phyloP scores from a whole-genome alignment of 2,113 vertebrate genomes.

The Ciconia stormi region DNA sequence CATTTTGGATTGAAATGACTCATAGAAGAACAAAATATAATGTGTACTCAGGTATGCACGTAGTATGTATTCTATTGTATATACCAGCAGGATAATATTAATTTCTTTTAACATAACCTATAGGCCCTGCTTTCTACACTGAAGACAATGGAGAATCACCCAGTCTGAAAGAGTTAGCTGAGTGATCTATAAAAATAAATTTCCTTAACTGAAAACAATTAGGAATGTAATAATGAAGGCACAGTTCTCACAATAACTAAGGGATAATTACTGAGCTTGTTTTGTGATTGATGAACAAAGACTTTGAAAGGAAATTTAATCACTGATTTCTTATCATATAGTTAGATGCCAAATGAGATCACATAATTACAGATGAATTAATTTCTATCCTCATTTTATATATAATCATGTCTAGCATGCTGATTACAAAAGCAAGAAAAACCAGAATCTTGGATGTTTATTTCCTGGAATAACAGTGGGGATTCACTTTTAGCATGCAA shows the following conservation, averaged over 20 bases:
- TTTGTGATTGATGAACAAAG: constrained; percentile 64
- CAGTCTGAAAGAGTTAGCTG: not conserved
- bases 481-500: not conserved
- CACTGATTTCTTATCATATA: constrained; percentile 62
- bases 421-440: constrained; percentile 21
- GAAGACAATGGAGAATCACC: not conserved
- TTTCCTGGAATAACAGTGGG: not conserved
- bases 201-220: constrained; percentile 52
- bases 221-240: constrained; percentile 38
- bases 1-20: not conserved
- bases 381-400: constrained; percentile 52
- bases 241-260: constrained; percentile 45
- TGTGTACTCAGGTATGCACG: not conserved
- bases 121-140: not conserved
- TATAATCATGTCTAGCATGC: constrained; percentile 30
- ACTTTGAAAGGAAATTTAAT: constrained; percentile 69
- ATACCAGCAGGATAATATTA: not conserved
- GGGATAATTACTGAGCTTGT: constrained; percentile 65
- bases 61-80: not conserved
- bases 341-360: constrained; percentile 61
- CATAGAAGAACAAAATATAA: not conserved
- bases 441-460: not conserved
- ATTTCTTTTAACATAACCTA: constrained; percentile 22
- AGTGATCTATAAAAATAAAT: constrained; percentile 33
- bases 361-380: constrained; percentile 66